Evolutionary conservation across 2,888 invertebrate species (phyloP).

Genomic region (Scaptomyza tumidula): DNA sequence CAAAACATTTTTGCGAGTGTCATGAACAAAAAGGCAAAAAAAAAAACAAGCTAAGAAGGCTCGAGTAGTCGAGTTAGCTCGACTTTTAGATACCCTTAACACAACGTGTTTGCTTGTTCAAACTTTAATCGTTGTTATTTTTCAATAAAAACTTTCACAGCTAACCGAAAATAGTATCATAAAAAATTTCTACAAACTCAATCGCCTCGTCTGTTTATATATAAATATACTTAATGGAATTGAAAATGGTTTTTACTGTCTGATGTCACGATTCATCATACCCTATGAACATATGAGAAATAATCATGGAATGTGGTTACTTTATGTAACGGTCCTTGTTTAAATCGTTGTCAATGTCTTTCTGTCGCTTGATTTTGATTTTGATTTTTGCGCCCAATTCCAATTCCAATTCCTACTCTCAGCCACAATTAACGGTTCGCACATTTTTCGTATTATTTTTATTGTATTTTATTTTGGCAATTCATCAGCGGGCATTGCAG

Average conservation of each 20-base stretch:
- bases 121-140: neutral
- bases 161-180: too few species aligned
- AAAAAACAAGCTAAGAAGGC: too few species aligned
- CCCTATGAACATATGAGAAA: too few species aligned
- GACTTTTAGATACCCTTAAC: neutral
- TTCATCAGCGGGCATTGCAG: conserved; percentile 11
- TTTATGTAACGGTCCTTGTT: conserved; percentile 75
- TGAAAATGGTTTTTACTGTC: too few species aligned
- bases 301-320: conserved; percentile 27
- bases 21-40: conserved; percentile 36
- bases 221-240: too few species aligned
- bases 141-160: too few species aligned
- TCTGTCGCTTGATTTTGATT: neutral
- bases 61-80: neutral
- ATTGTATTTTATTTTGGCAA: conserved; percentile 14
- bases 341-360: conserved; percentile 55
- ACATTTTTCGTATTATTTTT: conserved; percentile 9
- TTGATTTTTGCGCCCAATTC: conserved; percentile 24
- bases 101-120: neutral
- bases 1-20: conserved; percentile 48
- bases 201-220: too few species aligned
- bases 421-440: conserved; percentile 52
- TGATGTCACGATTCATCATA: too few species aligned
- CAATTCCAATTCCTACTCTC: conserved; percentile 6
- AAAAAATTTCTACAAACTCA: too few species aligned